Conservation (phyloP, 2,113 vertebrate genomes). For the Mirza zaza region DNA sequence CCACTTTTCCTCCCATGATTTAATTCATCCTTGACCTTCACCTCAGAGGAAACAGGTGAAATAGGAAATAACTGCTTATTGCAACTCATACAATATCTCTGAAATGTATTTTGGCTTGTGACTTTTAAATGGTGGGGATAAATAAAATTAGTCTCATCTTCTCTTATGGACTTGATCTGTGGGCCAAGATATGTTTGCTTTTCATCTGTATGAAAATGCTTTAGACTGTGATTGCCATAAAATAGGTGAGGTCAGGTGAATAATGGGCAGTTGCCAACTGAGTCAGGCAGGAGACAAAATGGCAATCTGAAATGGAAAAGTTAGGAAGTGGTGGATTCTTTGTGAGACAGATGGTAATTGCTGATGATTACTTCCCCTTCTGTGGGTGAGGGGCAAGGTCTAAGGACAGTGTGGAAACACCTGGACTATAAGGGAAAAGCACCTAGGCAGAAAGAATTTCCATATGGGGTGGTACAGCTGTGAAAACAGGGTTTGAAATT, state of each 20-base stretch:
- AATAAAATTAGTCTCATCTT: slow-evolving; percentile 61
- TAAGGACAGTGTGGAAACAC: neutral
- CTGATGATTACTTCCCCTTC: neutral
- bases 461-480: neutral
- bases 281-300: neutral
- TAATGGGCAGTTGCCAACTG: neutral
- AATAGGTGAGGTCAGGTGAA: neutral
- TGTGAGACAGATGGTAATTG: neutral
- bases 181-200: slow-evolving; percentile 64
- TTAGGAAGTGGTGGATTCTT: neutral
- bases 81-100: slow-evolving; percentile 29
- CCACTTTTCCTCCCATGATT: neutral
- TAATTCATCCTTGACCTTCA: slow-evolving; percentile 64
- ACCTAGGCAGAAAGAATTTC: neutral
- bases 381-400: neutral
- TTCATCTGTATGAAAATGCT: slow-evolving; percentile 72
- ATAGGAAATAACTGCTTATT: slow-evolving; percentile 57
- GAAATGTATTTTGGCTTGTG: slow-evolving; percentile 68
- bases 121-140: slow-evolving; percentile 69
- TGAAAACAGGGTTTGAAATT: neutral
- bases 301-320: slow-evolving; percentile 14
- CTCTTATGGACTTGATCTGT: slow-evolving; percentile 35
- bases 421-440: neutral
- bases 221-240: neutral
- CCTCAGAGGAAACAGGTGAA: slow-evolving; percentile 44